Evolutionary conservation across 2,888 invertebrate genomes (phyloP).

Genomic region (Phengaris alcon): DNA sequence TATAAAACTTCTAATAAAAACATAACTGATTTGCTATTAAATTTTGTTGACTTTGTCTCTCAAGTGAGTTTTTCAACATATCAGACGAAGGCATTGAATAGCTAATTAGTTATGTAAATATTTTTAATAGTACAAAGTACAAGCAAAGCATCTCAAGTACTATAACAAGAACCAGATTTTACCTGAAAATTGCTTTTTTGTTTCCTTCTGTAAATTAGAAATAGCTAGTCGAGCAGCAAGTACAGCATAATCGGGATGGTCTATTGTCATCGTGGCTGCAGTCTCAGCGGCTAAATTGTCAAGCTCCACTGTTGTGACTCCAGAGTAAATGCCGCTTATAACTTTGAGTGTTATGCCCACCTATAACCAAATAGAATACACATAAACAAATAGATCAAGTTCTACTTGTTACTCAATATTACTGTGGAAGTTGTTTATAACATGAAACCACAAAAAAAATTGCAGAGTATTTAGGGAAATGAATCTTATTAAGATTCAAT

Average conservation of each 20-base stretch:
- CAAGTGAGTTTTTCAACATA: too few relatives aligned
- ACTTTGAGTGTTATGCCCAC: conserved; percentile 93
- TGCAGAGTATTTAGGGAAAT: too few relatives aligned
- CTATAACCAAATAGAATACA: conserved; percentile 55
- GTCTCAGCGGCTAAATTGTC: conserved; percentile 99
- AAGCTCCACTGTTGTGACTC: conserved; percentile 97
- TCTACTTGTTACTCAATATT: too few relatives aligned
- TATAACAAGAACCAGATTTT: conserved; percentile 6
- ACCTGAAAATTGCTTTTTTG: conserved; percentile 95
- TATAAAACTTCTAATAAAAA: background rate
- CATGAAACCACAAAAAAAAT: background rate
- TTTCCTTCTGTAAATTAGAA: conserved; percentile 98
- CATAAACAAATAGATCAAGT: too few relatives aligned
- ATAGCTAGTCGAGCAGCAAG: conserved; percentile 95
- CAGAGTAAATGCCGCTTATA: conserved; percentile 95
- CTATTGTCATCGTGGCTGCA: conserved; percentile 98
- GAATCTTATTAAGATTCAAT: too few relatives aligned
- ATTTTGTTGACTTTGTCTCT: too few relatives aligned
- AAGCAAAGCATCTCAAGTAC: too few relatives aligned
- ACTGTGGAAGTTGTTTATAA: too few relatives aligned
- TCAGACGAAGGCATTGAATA: too few relatives aligned
- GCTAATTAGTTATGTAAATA: too few relatives aligned
- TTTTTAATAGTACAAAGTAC: too few relatives aligned
- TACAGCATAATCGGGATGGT: conserved; percentile 97
- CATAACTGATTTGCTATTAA: too few relatives aligned